Evolutionary conservation across 2,113 vertebrate genomes (phyloP).

Genomic region (Lanius ludovicianus): DNA sequence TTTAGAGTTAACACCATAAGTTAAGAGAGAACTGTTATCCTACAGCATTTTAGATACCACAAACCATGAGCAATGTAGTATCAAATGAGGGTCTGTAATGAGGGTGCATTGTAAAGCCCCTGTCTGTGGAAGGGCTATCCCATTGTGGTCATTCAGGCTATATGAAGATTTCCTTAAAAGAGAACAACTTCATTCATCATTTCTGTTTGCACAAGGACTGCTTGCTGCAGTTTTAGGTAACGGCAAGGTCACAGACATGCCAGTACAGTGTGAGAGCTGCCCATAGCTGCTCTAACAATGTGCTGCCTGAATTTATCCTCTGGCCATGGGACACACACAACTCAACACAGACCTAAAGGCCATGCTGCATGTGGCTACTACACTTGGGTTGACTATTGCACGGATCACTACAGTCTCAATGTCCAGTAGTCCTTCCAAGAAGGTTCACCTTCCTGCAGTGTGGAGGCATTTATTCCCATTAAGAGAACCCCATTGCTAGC

Average conservation of each 20-base stretch:
- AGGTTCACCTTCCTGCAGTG: not conserved
- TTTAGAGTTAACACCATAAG: not conserved
- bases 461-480: not conserved
- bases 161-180: not conserved
- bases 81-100: not conserved
- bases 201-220: not conserved
- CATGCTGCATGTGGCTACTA: rapidly evolving
- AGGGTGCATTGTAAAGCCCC: not conserved
- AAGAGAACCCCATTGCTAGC: not conserved
- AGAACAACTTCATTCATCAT: not conserved
- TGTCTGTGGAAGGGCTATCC: not conserved
- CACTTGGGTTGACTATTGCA: not conserved
- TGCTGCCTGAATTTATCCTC: not conserved
- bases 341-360: not conserved
- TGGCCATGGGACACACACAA: rapidly evolving
- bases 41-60: not conserved
- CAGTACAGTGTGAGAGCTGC: not conserved
- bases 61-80: not conserved
- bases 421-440: not conserved
- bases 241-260: rapidly evolving
- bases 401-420: not conserved
- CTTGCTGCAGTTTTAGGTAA: not conserved
- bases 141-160: not conserved
- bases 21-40: not conserved
- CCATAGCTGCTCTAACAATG: rapidly evolving